A percentile compares a stretch with the other conserved stretches of the same genome.
Conservation (phyloP, 2,113 vertebrate genomes). For the Cacatua alba region DNA sequence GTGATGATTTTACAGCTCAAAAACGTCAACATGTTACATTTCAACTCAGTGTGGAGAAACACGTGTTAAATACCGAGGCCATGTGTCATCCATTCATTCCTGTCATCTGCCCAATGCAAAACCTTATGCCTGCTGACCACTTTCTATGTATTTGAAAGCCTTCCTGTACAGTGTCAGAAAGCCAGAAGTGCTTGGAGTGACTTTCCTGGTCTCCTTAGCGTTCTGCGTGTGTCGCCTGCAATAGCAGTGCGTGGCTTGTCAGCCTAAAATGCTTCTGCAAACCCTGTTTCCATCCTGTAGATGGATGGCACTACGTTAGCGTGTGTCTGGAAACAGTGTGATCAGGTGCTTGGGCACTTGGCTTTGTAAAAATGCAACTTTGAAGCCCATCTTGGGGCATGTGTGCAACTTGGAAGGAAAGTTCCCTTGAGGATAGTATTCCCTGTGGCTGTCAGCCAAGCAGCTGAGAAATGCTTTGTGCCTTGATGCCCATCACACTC, state of each 20-base stretch:
- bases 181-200: not conserved
- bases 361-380: not conserved
- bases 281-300: rapidly evolving
- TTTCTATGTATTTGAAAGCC: rapidly evolving
- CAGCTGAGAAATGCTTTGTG: not conserved
- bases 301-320: not conserved
- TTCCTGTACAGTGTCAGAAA: not conserved
- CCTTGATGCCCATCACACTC: not conserved
- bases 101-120: rapidly evolving
- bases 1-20: not conserved
- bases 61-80: not conserved
- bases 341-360: not conserved
- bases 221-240: not conserved
- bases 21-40: not conserved
- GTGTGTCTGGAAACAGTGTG: rapidly evolving
- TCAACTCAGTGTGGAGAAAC: not conserved
- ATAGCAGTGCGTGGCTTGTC: not conserved
- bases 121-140: rapidly evolving
- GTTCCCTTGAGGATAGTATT: rapidly evolving
- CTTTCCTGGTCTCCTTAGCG: not conserved
- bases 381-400: not conserved
- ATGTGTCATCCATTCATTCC: not conserved
- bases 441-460: not conserved
- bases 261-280: not conserved
- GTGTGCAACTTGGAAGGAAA: rapidly evolving